A percentile compares a stretch with the other conserved stretches of the same genome.
Evolutionary conservation across 2,797 vertebrate species (phyloP).

Genomic region (Leptodactylus fallax): DNA sequence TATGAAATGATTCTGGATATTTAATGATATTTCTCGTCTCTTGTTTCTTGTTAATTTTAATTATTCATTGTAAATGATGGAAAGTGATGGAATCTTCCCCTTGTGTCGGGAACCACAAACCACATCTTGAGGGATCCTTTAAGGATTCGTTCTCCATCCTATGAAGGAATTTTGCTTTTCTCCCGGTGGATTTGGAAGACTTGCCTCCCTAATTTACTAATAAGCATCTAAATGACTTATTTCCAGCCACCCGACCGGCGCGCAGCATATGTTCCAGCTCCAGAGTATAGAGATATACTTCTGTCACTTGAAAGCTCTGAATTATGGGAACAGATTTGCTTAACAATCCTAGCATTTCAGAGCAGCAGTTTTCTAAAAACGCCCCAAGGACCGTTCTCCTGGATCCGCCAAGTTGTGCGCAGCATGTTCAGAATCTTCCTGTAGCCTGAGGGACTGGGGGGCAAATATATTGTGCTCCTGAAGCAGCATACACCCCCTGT

Average conservation of each 20-base stretch:
- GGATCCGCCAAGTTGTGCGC: slow-evolving; percentile 52
- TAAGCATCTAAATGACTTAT: slow-evolving; percentile 59
- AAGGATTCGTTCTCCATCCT: not conserved
- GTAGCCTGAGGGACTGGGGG: not conserved
- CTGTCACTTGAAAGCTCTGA: slow-evolving; percentile 58
- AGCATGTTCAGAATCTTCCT: slow-evolving; percentile 9
- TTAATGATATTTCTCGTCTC: no score
- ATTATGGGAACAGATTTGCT: slow-evolving; percentile 58
- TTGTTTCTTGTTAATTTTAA: no score
- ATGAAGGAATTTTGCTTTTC: not conserved
- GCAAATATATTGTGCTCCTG: not conserved
- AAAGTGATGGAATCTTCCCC: not conserved
- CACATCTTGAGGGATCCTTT: not conserved
- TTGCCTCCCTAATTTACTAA: slow-evolving; percentile 54
- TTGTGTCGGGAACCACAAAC: not conserved
- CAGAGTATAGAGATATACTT: slow-evolving; percentile 38
- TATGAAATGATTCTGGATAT: not conserved
- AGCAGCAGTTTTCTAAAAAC: slow-evolving; percentile 51
- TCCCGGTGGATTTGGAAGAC: slow-evolving; percentile 17
- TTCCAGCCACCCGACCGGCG: slow-evolving; percentile 36
- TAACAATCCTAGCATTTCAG: slow-evolving; percentile 41
- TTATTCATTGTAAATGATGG: not conserved
- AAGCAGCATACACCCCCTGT: no score
- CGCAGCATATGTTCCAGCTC: slow-evolving; percentile 45
- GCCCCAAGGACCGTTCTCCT: slow-evolving; percentile 48